Evolutionary conservation across 2,888 invertebrate species (phyloP).

Genomic region (Hybos culiciformis): DNA sequence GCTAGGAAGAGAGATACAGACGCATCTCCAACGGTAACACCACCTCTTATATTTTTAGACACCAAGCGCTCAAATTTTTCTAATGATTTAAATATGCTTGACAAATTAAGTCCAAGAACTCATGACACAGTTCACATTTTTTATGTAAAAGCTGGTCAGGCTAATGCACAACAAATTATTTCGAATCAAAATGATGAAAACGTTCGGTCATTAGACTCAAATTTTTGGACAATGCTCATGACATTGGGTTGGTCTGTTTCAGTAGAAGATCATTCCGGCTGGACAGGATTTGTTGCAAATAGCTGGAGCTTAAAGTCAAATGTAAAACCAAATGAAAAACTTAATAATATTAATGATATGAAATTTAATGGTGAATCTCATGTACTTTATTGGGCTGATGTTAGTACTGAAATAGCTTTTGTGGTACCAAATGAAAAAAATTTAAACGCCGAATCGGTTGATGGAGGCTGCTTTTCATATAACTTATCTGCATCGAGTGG

Average conservation of each 20-base stretch:
- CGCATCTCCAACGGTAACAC: constrained; percentile 23
- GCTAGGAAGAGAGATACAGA: constrained; percentile 30
- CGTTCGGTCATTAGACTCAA: constrained; percentile 33
- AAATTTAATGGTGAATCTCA: constrained; percentile 72
- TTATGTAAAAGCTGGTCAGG: constrained; percentile 81
- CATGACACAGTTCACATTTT: constrained; percentile 89
- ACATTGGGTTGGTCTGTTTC: constrained; percentile 82
- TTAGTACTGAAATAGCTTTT: constrained; percentile 87
- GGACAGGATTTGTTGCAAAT: constrained; percentile 83
- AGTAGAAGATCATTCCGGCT: constrained; percentile 76
- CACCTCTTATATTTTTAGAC: constrained; percentile 30
- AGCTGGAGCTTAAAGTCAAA: constrained; percentile 56
- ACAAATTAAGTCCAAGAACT: constrained; percentile 74
- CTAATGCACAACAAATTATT: constrained; percentile 62
- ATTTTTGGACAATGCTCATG: constrained; percentile 46
- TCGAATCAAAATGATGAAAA: constrained; percentile 32
- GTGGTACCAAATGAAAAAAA: constrained; percentile 63
- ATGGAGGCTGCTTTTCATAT: constrained; percentile 38
- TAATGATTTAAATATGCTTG: constrained; percentile 65
- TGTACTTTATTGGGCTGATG: constrained; percentile 91
- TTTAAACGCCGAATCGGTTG: constrained; percentile 35
- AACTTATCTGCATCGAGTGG: constrained; percentile 18
- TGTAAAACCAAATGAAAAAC: constrained; percentile 33
- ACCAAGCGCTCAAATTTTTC: constrained; percentile 49
- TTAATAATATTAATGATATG: constrained; percentile 37